Base-by-base conservation (phyloP, 2,888 invertebrate species). In the Pterostichus niger region DNA sequence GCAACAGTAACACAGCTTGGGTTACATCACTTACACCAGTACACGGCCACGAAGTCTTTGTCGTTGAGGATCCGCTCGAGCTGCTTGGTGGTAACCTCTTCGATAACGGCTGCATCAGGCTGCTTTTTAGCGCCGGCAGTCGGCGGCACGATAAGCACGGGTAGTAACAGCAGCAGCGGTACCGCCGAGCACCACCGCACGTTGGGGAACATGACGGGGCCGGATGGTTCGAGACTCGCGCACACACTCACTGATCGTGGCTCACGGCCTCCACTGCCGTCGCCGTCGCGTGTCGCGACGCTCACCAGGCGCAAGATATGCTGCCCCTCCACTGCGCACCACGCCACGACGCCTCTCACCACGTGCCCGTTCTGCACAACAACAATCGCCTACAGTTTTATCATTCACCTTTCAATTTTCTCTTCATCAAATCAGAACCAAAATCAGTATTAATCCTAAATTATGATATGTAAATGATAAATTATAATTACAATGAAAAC, bases 31-130 rank as follows among this genome's bases (percentile, higher is more conserved):
- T 97, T 95, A 97, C 97, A 97, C 96, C 97, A 97, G 92, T 96
- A 97, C 91, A 97, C 97, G 90, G 97, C 97, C 90, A 97, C 96
- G 93, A 96, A 97, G 92, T 97, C 97, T 94, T 97, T 96, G 88
- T 96, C 96, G 91, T 94, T 94, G 90, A 97, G 93, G 88, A 97
- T 93, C 90, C 96, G 94, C 90, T 97, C 97, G 92, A 97, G 94
- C 92, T 97, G 96, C 91, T 97, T 97, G 90, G 96, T 94, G 91
- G 96, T 96, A 92, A 97, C 96, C 92, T 97, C 97, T 92, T 97
- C 97, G 92, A 97, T 97, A 92, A 96, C 87, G 89, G 87, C 87
- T 89, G 90, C 87, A 91, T 91, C 85, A 91, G 91, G 89, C 90
- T 89, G 86, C 88, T 89, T 85, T 86, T 89, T 88, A 86, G 89